Evolutionary conservation across 1,140 invertebrate species (phyloP).

Genomic region (Pantala flavescens): DNA sequence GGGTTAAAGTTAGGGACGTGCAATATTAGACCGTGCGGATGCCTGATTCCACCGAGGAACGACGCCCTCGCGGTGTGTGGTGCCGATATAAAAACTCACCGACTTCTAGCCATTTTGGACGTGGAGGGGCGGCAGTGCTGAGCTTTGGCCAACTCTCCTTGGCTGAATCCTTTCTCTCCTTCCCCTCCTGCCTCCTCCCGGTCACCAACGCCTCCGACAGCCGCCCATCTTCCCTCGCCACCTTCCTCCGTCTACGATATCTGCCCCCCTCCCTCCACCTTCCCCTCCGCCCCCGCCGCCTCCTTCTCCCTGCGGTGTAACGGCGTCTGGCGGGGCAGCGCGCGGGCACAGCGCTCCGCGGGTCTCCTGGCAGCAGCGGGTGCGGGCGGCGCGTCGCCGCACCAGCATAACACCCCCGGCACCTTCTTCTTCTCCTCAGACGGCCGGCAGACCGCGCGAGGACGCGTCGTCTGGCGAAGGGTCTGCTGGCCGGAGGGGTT

Average conservation of each 20-base stretch:
- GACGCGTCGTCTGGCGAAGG: background rate
- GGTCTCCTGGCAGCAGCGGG: background rate
- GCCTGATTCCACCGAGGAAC: no score
- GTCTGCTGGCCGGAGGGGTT: background rate
- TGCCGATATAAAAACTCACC: background rate
- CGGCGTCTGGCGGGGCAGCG: background rate
- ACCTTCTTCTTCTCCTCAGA: background rate
- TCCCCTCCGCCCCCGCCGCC: background rate
- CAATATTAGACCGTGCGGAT: no score
- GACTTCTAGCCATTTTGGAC: constrained; percentile 4
- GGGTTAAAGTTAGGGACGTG: no score
- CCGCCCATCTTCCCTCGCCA: background rate
- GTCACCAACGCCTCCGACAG: background rate
- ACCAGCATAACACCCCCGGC: background rate
- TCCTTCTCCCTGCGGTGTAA: background rate
- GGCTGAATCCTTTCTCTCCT: background rate
- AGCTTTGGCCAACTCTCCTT: background rate
- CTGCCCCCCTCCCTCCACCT: background rate
- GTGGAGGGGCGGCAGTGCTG: background rate
- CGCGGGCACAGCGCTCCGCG: background rate
- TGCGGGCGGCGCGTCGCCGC: background rate
- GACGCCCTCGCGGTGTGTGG: background rate
- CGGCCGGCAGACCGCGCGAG: background rate
- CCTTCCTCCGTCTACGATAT: background rate
- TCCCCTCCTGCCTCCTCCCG: background rate